Conservation (phyloP, 2,888 invertebrate genomes). For the Zootermopsis nevadensis region DNA sequence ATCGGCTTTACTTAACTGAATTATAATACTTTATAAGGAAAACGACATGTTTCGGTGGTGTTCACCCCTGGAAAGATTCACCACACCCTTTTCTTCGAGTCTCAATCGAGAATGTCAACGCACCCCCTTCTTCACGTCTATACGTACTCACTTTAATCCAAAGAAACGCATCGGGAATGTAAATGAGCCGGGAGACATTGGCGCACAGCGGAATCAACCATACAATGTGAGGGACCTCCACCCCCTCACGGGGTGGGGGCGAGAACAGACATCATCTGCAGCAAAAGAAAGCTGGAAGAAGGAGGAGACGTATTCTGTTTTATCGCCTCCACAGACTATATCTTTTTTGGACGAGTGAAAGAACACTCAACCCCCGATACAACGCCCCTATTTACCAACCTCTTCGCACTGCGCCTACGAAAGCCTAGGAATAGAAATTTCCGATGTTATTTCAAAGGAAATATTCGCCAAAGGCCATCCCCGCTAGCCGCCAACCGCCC, state of each 20-base stretch:
- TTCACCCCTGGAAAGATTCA: background rate
- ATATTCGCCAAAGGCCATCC: no score
- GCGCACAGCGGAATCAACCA: slow-evolving; percentile 6
- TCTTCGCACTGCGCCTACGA: no score
- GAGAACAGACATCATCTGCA: background rate
- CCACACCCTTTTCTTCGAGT: slow-evolving; percentile 27
- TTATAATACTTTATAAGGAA: no score
- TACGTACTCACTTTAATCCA: slow-evolving; percentile 39
- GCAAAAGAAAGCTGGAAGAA: slow-evolving; percentile 21
- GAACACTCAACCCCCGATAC: no score
- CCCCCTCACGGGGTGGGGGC: slow-evolving; percentile 1
- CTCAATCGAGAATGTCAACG: slow-evolving; percentile 13
- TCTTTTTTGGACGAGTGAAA: background rate
- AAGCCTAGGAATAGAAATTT: no score
- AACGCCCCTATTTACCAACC: no score
- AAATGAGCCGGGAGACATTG: slow-evolving; percentile 25
- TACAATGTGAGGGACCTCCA: background rate
- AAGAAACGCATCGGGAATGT: slow-evolving; percentile 40
- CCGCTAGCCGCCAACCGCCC: no score
- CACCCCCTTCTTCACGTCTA: slow-evolving; percentile 10
- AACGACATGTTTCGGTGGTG: background rate
- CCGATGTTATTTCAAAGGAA: no score
- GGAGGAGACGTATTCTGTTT: no score
- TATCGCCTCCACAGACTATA: no score
- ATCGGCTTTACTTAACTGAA: no score